A percentile compares a stretch with the other conserved stretches of the same genome.
These are phyloP conservation scores for Himalopsyche kuldschensis DNA, from an alignment of 2,888 invertebrate species.

Conservation along the genomic window DNA sequence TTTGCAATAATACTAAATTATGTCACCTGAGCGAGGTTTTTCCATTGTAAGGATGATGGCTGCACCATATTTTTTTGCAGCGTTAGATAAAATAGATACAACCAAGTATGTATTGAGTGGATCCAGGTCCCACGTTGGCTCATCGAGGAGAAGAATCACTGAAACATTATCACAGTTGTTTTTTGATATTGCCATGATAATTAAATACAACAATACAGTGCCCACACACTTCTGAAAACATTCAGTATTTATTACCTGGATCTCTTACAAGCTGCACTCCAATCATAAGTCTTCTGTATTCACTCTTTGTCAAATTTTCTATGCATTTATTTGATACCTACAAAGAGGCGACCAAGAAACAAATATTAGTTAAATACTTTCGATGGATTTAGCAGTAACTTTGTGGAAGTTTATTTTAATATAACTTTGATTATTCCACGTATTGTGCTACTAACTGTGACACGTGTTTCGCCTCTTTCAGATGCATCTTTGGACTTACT, in stretches of 20 bases:
- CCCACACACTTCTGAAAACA: no score
- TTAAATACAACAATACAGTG: background rate
- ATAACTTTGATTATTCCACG: no score
- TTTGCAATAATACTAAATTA: background rate
- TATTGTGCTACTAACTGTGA: no score
- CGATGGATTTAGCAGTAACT: no score
- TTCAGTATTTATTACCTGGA: conserved; percentile 81
- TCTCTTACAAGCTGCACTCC: conserved; percentile 92
- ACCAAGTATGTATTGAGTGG: conserved; percentile 94
- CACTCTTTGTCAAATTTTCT: conserved; percentile 83
- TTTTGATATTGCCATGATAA: background rate
- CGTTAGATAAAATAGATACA: conserved; percentile 89
- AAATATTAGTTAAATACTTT: no score
- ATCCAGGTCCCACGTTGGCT: conserved; percentile 93
- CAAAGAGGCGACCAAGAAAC: conserved; percentile 33
- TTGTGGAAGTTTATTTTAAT: no score
- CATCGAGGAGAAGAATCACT: conserved; percentile 88
- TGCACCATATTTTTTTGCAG: conserved; percentile 86
- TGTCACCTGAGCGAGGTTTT: conserved; percentile 73
- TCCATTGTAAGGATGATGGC: conserved; percentile 91
- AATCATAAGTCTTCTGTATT: conserved; percentile 85
- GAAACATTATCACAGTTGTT: conserved; percentile 42
- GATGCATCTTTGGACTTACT: no score
- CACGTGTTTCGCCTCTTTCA: no score
- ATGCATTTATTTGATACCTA: conserved; percentile 80